Evolutionary conservation across 2,797 vertebrate genomes (phyloP).

Genomic region (Schizopygopsis pylzovi): DNA sequence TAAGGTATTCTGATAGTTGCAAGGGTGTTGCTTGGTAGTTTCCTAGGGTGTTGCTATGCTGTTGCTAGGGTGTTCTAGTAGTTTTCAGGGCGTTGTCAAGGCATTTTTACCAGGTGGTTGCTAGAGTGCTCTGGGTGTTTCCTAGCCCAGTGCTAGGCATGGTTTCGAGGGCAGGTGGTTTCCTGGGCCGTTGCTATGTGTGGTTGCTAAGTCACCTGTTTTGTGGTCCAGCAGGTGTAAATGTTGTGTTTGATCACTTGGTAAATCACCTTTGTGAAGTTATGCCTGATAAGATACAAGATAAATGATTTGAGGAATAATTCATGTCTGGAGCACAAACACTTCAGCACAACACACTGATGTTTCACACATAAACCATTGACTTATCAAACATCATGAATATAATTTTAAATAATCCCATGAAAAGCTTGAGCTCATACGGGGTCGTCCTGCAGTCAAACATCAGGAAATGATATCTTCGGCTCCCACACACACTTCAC

Average conservation of each 20-base stretch:
- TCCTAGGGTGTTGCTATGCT: not conserved
- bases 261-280: not conserved
- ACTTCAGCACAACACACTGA: not conserved
- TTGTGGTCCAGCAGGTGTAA: not conserved
- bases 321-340: not conserved
- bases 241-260: too few relatives aligned
- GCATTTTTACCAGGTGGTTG: not conserved
- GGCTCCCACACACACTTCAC: conserved; percentile 10
- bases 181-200: not conserved
- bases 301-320: not conserved
- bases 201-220: not conserved
- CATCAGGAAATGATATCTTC: conserved; percentile 16
- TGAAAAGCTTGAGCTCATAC: not conserved
- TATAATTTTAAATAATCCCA: not conserved
- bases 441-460: conserved; percentile 20
- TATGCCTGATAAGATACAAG: not conserved
- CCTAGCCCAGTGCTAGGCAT: too few relatives aligned
- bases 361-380: not conserved
- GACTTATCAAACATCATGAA: not conserved
- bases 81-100: not conserved
- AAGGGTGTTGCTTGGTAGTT: not conserved
- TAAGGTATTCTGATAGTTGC: too few relatives aligned
- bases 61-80: not conserved
- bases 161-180: not conserved
- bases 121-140: not conserved